Conservation (phyloP, 2,888 invertebrate genomes). For the Eustalomyia histrio region DNA sequence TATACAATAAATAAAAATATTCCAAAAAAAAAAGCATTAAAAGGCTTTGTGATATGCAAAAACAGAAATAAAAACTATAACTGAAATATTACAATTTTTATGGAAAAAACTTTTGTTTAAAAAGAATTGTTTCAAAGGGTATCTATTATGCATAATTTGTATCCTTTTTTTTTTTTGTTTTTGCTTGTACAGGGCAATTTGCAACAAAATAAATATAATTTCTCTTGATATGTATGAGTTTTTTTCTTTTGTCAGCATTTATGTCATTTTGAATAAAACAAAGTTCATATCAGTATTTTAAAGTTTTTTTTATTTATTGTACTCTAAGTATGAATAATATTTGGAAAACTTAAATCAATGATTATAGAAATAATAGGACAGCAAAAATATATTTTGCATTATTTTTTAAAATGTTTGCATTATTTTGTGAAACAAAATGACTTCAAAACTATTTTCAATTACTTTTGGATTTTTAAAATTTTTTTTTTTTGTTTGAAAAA, state of each 20-base stretch:
- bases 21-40: neutral
- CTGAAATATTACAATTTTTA: neutral
- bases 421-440: too few relatives aligned
- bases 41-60: neutral
- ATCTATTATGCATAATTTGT: too few relatives aligned
- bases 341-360: too few relatives aligned
- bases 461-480: too few relatives aligned
- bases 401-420: too few relatives aligned
- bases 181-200: neutral
- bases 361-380: too few relatives aligned
- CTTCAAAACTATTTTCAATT: too few relatives aligned
- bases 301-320: too few relatives aligned
- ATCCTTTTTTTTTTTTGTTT: too few relatives aligned
- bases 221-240: neutral
- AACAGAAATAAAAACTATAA: neutral
- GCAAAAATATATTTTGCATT: too few relatives aligned
- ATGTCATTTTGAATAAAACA: neutral
- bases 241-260: neutral
- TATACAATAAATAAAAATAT: constrained; percentile 36
- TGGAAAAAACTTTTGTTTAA: neutral
- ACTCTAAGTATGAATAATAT: too few relatives aligned
- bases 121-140: neutral
- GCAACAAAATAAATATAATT: neutral
- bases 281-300: neutral
- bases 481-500: too few relatives aligned